Conservation (phyloP, 2,888 invertebrate species). For the Diloba caeruleocephala region DNA sequence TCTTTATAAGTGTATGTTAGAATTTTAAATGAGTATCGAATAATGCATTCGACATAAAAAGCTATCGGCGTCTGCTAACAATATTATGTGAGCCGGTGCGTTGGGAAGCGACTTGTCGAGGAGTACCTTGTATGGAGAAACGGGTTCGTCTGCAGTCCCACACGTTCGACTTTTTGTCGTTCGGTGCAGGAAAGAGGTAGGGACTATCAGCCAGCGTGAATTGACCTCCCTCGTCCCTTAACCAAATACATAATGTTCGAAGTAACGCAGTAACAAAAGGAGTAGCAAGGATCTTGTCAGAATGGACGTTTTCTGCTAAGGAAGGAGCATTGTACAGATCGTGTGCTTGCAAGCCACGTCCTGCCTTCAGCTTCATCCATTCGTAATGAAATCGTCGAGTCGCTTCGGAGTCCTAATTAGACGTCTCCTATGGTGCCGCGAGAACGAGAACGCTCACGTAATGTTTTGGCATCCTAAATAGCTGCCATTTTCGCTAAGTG, state of each 20-base stretch:
- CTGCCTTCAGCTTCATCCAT: slow-evolving; percentile 77
- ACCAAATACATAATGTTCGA: slow-evolving; percentile 40
- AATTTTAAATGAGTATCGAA: slow-evolving; percentile 89
- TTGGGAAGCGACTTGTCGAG: slow-evolving; percentile 84
- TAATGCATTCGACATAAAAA: slow-evolving; percentile 89
- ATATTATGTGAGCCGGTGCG: slow-evolving; percentile 88
- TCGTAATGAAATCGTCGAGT: slow-evolving; percentile 81
- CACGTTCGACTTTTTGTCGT: slow-evolving; percentile 87
- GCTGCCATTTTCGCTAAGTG: slow-evolving; percentile 33
- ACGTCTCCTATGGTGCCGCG: slow-evolving; percentile 58
- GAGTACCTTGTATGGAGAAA: slow-evolving; percentile 87
- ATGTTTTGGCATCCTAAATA: slow-evolving; percentile 46
- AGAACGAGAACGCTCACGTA: slow-evolving; percentile 39
- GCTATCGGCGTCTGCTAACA: slow-evolving; percentile 87
- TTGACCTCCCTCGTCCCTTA: slow-evolving; percentile 67
- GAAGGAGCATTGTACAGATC: slow-evolving; percentile 81
- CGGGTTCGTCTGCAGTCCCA: slow-evolving; percentile 87
- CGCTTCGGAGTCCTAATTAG: slow-evolving; percentile 75
- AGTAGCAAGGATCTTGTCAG: slow-evolving; percentile 62
- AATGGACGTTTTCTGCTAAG: slow-evolving; percentile 68
- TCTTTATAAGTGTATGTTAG: slow-evolving; percentile 88
- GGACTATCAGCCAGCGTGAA: slow-evolving; percentile 68
- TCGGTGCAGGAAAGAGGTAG: slow-evolving; percentile 81
- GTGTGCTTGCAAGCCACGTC: slow-evolving; percentile 81
- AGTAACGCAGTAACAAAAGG: slow-evolving; percentile 61